Base-by-base conservation (phyloP, 2,888 invertebrate species). In the Andrena trimmerana region DNA sequence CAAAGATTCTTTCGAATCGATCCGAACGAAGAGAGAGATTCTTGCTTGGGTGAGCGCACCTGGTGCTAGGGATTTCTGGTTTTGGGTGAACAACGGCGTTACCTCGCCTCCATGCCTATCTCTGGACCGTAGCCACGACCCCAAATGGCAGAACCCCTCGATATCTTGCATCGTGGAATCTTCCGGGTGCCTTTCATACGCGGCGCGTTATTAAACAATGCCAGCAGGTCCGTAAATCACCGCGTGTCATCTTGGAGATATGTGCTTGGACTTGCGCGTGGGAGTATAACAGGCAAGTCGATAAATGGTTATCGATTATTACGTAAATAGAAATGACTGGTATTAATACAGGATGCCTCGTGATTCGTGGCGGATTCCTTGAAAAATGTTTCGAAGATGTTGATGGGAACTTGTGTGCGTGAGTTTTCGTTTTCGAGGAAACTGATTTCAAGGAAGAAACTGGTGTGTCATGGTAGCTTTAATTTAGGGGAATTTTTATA, bases 181-280 rank as follows among this genome's bases (percentile, higher is more conserved):
- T 75, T 81, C 81, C 81, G 81, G 74, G 75, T 71, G 31, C 27
- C 68, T 72, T 69, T 79, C 71, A 54, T 74, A 54, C 71, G 36
- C 33, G 65, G 81, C 59, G 65, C 76, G 73, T 83, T 83, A 83
- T 83, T 82, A 81, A 83, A 81, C 70, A 76, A 69, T 68, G 48
- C 65, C 82, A 71, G 60, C 68, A 52, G 66, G 69, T 27, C n/a
- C 73, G 73, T 81, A 81, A 83, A 83, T 82, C 81, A 82, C 68
- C 27, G n/a, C 13, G 67, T 66, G 66, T 81, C 82, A 63, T 80
- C 73, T 42, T 13, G 63, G 36, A 48, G 54, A 42, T 42, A 42
- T 42, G 68, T 27, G 20, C 29, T 66, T 71, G 36, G 52, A 33
- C 33, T 50, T 2, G 1, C 62, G 69, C 65, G 81, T 80, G 65